Base-by-base conservation (phyloP, 2,113 vertebrate species). In the Hypocryptadius cinnamomeus region DNA sequence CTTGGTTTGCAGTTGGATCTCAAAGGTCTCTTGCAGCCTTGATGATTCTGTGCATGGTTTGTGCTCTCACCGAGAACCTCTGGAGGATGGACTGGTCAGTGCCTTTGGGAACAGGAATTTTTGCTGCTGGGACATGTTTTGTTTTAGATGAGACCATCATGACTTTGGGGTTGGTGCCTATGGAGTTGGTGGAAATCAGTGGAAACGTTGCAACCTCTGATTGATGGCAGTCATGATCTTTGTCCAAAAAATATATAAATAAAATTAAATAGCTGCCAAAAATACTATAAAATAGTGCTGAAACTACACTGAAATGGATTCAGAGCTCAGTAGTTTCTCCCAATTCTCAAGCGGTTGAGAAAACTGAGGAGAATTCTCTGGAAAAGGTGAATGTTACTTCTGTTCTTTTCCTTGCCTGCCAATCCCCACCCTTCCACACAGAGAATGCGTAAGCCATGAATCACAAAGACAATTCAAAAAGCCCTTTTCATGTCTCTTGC, bases 401-500 rank as follows among this genome's bases (percentile, higher is more conserved):
- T 79, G 42, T 40, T 42, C 20, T 44, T 82, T 65, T 47, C 44
- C 71, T 74, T 25, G 57, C 39, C 88, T 83, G 84, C 45, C 80
- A 54, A 6, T 79, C 94, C 73, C 35, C 40, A 72, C 11, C n/a
- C 35, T 86, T 70, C 23, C 8, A 10, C 30, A 37, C 18, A 56
- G 45, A 4, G 18, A 65, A 53, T 40, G 40, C 3, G 4, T 2
- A 78, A 95, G 35, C 87, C 64, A 60, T 7, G 45, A 69, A 50
- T 79, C 63, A 48, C 53, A 87, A 64, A 87, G 77, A 63, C 85
- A 70, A 89, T 72, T 72, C 88, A 73, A 59, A 92, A 91, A 84
- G 31, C 15, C 35, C 24, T 28, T 92, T 80, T 93, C 45, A 6
- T 63, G n/a, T 60, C 37, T 48, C 40, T 79, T 76, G 65, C 28